These are phyloP conservation scores for Cephalopterus ornatus DNA, from an alignment of 2,113 vertebrate genomes.

Conservation along the genomic window DNA sequence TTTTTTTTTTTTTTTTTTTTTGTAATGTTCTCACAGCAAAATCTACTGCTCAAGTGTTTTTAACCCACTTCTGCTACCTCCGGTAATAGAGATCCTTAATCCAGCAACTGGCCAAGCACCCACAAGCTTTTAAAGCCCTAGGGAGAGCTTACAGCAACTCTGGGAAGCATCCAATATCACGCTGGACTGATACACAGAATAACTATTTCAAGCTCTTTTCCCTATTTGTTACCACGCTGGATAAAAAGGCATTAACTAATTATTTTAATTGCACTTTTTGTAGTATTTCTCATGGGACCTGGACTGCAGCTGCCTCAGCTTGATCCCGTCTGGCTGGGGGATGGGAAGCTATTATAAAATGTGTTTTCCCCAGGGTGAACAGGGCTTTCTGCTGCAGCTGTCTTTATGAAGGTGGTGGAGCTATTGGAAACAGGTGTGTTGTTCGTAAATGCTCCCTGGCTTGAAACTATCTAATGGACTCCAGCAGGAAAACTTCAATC, in stretches of 20 bases:
- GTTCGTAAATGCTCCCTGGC: not conserved
- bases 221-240: not conserved
- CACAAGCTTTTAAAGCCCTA: not conserved
- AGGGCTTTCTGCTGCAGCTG: not conserved
- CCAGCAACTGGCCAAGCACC: not conserved
- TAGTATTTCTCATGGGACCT: conserved; percentile 3
- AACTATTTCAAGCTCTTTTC: not conserved
- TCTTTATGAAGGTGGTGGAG: not conserved
- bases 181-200: not conserved
- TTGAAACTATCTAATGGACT: not conserved
- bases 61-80: not conserved
- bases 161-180: not conserved
- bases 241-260: conserved; percentile 56
- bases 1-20: too few relatives aligned
- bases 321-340: conserved; percentile 42
- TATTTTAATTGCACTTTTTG: conserved; percentile 58
- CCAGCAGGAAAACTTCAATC: not conserved
- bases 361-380: not conserved
- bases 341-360: not conserved
- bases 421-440: not conserved
- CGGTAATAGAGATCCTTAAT: not conserved
- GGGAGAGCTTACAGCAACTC: not conserved
- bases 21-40: not conserved
- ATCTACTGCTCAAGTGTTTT: not conserved
- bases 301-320: conserved; percentile 38